Evolutionary conservation across 1,140 invertebrate genomes (phyloP).

Genomic region (Pachyrhynchus sulphureomaculatus): DNA sequence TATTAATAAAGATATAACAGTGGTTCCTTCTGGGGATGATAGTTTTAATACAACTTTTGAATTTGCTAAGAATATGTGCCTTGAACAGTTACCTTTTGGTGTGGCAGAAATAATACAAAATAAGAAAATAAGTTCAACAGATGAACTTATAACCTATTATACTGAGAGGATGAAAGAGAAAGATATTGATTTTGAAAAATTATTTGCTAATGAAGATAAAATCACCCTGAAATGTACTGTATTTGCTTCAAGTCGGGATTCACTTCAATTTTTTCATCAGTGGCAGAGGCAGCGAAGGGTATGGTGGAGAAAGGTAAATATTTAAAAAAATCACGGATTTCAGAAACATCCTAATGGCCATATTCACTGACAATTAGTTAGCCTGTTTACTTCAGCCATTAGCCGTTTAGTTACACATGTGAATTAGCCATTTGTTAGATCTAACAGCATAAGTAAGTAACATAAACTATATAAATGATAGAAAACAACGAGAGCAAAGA

Average conservation of each 20-base stretch:
- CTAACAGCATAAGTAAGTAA: no score
- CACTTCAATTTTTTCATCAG: conserved; percentile 63
- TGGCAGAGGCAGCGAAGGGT: conserved; percentile 73
- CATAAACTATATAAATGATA: no score
- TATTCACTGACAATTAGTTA: no score
- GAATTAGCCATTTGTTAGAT: no score
- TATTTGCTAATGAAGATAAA: conserved; percentile 22
- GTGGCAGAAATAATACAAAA: conserved; percentile 49
- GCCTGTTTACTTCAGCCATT: no score
- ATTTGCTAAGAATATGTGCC: conserved; percentile 45
- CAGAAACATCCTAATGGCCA: no score
- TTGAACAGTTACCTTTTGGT: conserved; percentile 56
- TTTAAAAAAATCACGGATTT: no score
- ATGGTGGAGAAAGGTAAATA: conserved; percentile 76
- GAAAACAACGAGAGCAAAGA: no score
- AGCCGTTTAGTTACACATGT: no score
- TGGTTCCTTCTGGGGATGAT: conserved; percentile 52
- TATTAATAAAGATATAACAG: conserved; percentile 55
- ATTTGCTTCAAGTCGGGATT: conserved; percentile 50
- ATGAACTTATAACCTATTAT: conserved; percentile 26
- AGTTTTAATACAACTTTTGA: conserved; percentile 45
- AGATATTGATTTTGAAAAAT: conserved; percentile 27
- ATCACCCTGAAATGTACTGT: conserved; percentile 44
- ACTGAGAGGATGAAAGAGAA: conserved; percentile 26
- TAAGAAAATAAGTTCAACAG: conserved; percentile 6